Evolutionary conservation across 2,888 invertebrate genomes (phyloP).

Genomic region (Ametastegia equiseti): DNA sequence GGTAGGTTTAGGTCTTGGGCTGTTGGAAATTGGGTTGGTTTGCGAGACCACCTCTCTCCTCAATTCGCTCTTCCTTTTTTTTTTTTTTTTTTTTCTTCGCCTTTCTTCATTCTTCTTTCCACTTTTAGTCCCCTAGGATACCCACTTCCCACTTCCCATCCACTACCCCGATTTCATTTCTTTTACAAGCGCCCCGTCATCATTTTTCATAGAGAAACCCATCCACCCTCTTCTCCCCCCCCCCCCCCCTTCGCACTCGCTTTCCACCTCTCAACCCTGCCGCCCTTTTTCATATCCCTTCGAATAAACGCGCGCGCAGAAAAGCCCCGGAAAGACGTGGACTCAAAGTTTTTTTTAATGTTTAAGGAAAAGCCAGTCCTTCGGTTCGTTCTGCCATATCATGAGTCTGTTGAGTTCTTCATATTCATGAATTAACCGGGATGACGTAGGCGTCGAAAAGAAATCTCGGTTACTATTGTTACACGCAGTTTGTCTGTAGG

Average conservation of each 20-base stretch:
- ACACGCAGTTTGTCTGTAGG: background rate
- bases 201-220: constrained; percentile 72
- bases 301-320: constrained; percentile 7
- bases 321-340: background rate
- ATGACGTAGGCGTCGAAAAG: constrained; percentile 23
- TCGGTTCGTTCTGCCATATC: no score
- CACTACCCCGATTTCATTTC: constrained; percentile 72
- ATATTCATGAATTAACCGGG: background rate
- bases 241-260: constrained; percentile 18
- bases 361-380: background rate
- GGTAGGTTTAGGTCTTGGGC: background rate
- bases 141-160: constrained; percentile 53
- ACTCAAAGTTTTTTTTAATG: background rate
- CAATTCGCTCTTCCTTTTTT: constrained; percentile 43
- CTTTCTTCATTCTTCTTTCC: constrained; percentile 50
- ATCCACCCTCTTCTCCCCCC: constrained; percentile 18
- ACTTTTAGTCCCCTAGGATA: constrained; percentile 54
- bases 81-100: constrained; percentile 48
- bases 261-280: constrained; percentile 12
- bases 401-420: no score
- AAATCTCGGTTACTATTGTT: constrained; percentile 2
- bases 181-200: constrained; percentile 73
- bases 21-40: constrained; percentile 39
- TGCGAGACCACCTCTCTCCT: background rate
- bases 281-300: background rate